Percentiles rank a stretch among this genome's conserved stretches.
phyloP scores from a whole-genome alignment of 2,888 invertebrate genomes.

The Dastarcus helophoroides region DNA sequence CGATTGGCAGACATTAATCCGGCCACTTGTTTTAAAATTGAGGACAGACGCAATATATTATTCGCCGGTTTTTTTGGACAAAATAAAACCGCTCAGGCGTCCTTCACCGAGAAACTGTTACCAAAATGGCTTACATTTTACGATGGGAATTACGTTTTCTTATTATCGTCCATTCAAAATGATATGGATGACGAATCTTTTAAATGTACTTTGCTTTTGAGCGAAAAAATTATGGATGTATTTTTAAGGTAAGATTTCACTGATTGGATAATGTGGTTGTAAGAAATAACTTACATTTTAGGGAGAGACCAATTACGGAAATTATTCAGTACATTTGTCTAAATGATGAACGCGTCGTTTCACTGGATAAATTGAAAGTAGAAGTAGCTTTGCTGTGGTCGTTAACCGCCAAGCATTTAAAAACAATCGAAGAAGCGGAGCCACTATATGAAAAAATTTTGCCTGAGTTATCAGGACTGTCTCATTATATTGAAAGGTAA shows the following conservation, averaged over 20 bases:
- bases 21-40: slow-evolving; percentile 44
- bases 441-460: slow-evolving; percentile 40
- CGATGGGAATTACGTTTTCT: slow-evolving; percentile 53
- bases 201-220: slow-evolving; percentile 44
- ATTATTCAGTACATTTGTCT: slow-evolving; percentile 35
- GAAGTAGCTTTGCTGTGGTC: slow-evolving; percentile 47
- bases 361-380: slow-evolving; percentile 32
- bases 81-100: slow-evolving; percentile 39
- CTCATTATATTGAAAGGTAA: slow-evolving; percentile 42
- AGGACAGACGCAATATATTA: slow-evolving; percentile 50
- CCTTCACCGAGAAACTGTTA: slow-evolving; percentile 44
- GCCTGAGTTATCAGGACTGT: slow-evolving; percentile 45
- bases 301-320: slow-evolving; percentile 27
- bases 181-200: slow-evolving; percentile 54
- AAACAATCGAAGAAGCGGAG: slow-evolving; percentile 30
- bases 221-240: slow-evolving; percentile 40
- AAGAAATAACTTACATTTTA: slow-evolving; percentile 18
- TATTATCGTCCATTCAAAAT: slow-evolving; percentile 62
- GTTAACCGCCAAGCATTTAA: slow-evolving; percentile 38
- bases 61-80: slow-evolving; percentile 53
- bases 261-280: no score
- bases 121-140: slow-evolving; percentile 67
- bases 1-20: slow-evolving; percentile 21
- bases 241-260: slow-evolving; percentile 41
- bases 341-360: slow-evolving; percentile 34